Evolutionary conservation across 2,113 vertebrate species (phyloP).

Genomic region (Trinectes maculatus): DNA sequence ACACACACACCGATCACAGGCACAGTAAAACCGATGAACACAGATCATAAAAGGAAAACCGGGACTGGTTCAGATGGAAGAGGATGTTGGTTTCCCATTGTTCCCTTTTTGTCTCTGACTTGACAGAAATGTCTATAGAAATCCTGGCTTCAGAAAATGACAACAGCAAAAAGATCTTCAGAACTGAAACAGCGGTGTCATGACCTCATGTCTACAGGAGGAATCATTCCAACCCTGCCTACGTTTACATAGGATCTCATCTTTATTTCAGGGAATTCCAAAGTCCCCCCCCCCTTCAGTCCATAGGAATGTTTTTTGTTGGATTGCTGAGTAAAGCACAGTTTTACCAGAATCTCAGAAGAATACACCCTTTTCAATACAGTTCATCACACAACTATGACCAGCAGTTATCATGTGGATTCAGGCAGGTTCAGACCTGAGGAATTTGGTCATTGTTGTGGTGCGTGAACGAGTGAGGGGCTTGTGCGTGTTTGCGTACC

Average conservation of each 20-base stretch:
- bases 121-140: slow-evolving; percentile 22
- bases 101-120: slow-evolving; percentile 35
- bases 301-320: slow-evolving; percentile 16
- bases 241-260: neutral
- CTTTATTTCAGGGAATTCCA: neutral
- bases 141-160: slow-evolving; percentile 29
- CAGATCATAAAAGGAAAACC: slow-evolving; percentile 47
- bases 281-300: slow-evolving; percentile 6
- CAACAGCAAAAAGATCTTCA: slow-evolving; percentile 16
- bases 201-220: neutral
- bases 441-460: slow-evolving; percentile 15
- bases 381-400: neutral
- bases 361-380: slow-evolving; percentile 13
- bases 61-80: slow-evolving; percentile 30
- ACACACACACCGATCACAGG: slow-evolving; percentile 42
- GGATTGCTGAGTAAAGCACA: neutral
- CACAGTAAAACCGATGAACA: slow-evolving; percentile 57
- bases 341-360: neutral
- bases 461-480: slow-evolving; percentile 16
- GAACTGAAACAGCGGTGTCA: slow-evolving; percentile 20
- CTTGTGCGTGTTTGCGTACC: slow-evolving; percentile 3
- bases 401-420: slow-evolving; percentile 1
- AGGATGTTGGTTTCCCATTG: slow-evolving; percentile 1
- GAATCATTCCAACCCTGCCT: slow-evolving; percentile 18
- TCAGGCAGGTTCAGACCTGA: slow-evolving; percentile 21